Percentiles rank a stretch among this genome's conserved stretches.
Evolutionary conservation across 1,140 invertebrate genomes (phyloP).

Genomic region (Nautilus pompilius): DNA sequence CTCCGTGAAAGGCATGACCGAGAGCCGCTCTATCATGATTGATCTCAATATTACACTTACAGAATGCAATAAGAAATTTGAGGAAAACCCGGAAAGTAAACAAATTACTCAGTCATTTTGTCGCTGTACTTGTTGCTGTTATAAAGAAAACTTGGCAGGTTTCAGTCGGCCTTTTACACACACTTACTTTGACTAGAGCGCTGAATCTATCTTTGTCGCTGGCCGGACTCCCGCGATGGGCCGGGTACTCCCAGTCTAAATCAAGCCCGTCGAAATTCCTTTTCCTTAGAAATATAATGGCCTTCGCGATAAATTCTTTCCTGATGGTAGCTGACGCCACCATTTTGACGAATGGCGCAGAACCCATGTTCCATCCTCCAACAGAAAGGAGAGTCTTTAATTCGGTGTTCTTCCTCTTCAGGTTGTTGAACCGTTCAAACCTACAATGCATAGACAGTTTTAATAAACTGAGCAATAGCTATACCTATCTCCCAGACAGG

Average conservation of each 20-base stretch:
- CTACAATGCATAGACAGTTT: too few species aligned
- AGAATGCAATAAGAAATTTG: too few species aligned
- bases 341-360: conserved; percentile 61
- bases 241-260: conserved; percentile 95
- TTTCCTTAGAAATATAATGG: conserved; percentile 82
- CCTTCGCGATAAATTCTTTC: conserved; percentile 37
- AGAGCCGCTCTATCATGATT: too few species aligned
- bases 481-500: too few species aligned
- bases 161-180: too few species aligned
- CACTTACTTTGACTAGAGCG: conserved; percentile 71
- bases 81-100: too few species aligned
- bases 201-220: conserved; percentile 89
- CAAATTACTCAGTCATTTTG: too few species aligned
- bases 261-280: conserved; percentile 95
- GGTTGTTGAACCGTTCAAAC: conserved; percentile 89
- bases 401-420: conserved; percentile 92
- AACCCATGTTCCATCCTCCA: conserved; percentile 95
- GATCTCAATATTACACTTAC: too few species aligned
- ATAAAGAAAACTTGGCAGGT: too few species aligned
- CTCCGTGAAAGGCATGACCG: too few species aligned
- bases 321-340: conserved; percentile 23
- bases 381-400: conserved; percentile 89
- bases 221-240: conserved; percentile 84
- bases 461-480: too few species aligned
- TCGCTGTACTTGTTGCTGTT: too few species aligned